Conservation (phyloP, 2,888 invertebrate species). For the Therioaphis trifolii region DNA sequence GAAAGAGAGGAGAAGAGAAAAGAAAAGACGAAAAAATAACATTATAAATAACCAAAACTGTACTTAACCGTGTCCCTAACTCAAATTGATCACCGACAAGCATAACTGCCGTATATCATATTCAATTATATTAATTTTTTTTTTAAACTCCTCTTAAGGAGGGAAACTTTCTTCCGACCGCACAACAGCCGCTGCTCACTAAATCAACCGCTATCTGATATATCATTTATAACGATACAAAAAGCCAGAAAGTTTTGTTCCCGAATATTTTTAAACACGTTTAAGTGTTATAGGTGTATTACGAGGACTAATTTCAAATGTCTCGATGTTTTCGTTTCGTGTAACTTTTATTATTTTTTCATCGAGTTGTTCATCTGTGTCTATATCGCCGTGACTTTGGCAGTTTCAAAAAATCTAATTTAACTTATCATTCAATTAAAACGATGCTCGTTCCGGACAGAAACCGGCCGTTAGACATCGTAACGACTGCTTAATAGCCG, state of each 20-base stretch:
- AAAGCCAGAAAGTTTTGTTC: conserved; percentile 30
- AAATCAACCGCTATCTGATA: conserved; percentile 49
- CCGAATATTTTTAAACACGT: conserved; percentile 8
- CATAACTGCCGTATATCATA: conserved; percentile 43
- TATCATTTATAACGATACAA: conserved; percentile 36
- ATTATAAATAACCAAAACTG: conserved; percentile 38
- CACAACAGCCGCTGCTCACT: background rate
- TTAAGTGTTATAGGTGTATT: conserved; percentile 21
- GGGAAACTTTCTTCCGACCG: conserved; percentile 16
- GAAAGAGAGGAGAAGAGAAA: background rate
- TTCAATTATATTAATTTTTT: conserved; percentile 43
- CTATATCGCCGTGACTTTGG: too few relatives aligned
- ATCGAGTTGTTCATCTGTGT: conserved; percentile 24
- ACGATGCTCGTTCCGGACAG: too few relatives aligned
- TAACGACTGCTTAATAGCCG: too few relatives aligned
- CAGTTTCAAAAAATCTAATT: too few relatives aligned
- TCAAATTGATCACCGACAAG: conserved; percentile 53
- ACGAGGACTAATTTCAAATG: conserved; percentile 36
- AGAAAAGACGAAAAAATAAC: conserved; percentile 7
- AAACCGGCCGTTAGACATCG: too few relatives aligned
- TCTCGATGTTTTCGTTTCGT: conserved; percentile 9
- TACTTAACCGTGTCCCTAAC: conserved; percentile 42
- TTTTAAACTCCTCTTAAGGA: background rate
- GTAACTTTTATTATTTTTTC: background rate
- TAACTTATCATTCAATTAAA: too few relatives aligned